phyloP scores from a whole-genome alignment of 1,140 invertebrate genomes.

The Popillia japonica region DNA sequence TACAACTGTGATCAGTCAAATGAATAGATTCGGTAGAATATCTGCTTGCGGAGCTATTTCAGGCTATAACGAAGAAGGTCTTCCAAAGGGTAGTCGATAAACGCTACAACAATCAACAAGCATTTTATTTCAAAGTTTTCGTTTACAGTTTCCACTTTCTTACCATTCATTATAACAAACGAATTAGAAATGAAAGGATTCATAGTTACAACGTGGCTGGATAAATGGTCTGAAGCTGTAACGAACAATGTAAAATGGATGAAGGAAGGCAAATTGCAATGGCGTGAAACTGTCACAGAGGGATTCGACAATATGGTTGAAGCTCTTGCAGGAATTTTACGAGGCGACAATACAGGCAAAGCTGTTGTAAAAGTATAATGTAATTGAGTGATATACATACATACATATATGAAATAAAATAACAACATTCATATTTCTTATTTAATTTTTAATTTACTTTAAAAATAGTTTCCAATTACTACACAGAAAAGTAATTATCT shows the following conservation, averaged over 20 bases:
- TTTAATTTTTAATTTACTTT: too few species aligned
- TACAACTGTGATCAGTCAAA: slow-evolving; percentile 48
- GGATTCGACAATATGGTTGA: slow-evolving; percentile 72
- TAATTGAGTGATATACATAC: neutral
- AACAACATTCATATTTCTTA: too few species aligned
- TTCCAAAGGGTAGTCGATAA: neutral
- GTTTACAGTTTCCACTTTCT: slow-evolving; percentile 45
- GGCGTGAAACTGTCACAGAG: slow-evolving; percentile 67
- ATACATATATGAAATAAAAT: too few species aligned
- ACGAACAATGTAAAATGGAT: slow-evolving; percentile 68
- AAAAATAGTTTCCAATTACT: too few species aligned
- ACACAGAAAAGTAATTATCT: too few species aligned
- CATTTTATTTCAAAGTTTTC: neutral
- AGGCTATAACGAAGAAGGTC: slow-evolving; percentile 59
- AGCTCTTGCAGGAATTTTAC: slow-evolving; percentile 67
- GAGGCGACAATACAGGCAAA: slow-evolving; percentile 71
- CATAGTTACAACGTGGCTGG: slow-evolving; percentile 66
- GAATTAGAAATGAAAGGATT: slow-evolving; percentile 73
- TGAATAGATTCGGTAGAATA: slow-evolving; percentile 58
- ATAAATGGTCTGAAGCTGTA: slow-evolving; percentile 69
- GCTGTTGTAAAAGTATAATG: slow-evolving; percentile 62
- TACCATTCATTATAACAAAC: slow-evolving; percentile 49
- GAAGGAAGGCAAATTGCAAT: slow-evolving; percentile 69
- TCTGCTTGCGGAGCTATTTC: slow-evolving; percentile 60
- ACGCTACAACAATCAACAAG: too few species aligned